A percentile compares a stretch with the other conserved stretches of the same genome.
phyloP scores from a whole-genome alignment of 2,113 vertebrate genomes.

The Mola mola region DNA sequence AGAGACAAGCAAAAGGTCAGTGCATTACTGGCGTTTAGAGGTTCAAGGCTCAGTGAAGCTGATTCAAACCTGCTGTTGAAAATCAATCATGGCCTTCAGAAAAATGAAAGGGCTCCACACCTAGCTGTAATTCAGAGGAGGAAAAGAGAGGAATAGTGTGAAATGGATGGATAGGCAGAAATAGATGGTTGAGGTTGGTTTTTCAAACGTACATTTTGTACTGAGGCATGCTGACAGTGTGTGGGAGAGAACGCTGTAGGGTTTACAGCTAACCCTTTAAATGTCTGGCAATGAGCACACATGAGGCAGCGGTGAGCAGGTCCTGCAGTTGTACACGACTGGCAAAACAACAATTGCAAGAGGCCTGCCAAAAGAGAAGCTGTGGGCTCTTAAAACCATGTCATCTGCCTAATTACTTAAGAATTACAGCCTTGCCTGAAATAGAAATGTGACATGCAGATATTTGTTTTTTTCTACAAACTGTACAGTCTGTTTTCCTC shows the following conservation, averaged over 20 bases:
- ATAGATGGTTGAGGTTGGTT: constrained; percentile 9
- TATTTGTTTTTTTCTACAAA: no score
- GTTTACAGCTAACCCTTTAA: constrained; percentile 50
- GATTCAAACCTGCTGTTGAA: constrained; percentile 58
- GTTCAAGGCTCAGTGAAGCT: constrained; percentile 51
- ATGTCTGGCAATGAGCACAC: constrained; percentile 32
- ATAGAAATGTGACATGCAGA: constrained; percentile 39
- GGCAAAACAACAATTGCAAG: constrained; percentile 43
- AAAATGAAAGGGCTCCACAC: constrained; percentile 18
- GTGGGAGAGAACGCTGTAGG: constrained; percentile 29
- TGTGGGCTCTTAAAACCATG: constrained; percentile 37
- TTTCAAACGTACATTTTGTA: constrained; percentile 13
- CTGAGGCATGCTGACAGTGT: constrained; percentile 9
- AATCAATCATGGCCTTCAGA: constrained; percentile 72
- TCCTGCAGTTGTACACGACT: constrained; percentile 39
- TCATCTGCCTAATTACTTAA: no score
- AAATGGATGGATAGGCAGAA: constrained; percentile 7
- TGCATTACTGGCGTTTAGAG: constrained; percentile 38
- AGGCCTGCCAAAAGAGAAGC: constrained; percentile 40
- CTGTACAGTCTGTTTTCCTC: constrained; percentile 9
- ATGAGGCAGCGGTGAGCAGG: constrained; percentile 27
- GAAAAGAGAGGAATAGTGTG: constrained; percentile 1
- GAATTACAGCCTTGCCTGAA: constrained; percentile 47
- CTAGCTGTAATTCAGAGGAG: constrained; percentile 17
- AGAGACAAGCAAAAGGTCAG: constrained; percentile 69